Conservation (phyloP, 2,797 vertebrate species). For the Chrosomus eos region DNA sequence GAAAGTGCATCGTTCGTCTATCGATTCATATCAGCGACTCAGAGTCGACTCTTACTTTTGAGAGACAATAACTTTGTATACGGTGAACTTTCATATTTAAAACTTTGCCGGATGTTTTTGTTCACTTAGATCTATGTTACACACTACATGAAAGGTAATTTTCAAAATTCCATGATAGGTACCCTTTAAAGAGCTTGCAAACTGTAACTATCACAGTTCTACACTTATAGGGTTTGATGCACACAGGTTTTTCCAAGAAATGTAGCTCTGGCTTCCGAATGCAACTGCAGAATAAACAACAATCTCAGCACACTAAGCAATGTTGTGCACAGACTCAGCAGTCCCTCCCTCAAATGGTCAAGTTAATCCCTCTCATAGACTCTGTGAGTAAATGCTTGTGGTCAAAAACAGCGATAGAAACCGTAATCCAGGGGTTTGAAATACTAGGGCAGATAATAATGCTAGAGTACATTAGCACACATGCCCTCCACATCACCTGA, state of each 20-base stretch:
- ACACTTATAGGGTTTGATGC: background rate
- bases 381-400: conserved; percentile 31
- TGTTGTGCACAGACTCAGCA: conserved; percentile 39
- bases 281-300: conserved; percentile 23
- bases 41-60: too few species aligned
- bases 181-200: background rate
- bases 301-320: conserved; percentile 28
- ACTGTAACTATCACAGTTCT: conserved; percentile 1
- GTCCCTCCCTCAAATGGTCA: conserved; percentile 47
- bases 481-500: conserved; percentile 18
- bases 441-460: conserved; percentile 58
- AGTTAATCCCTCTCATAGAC: conserved; percentile 61
- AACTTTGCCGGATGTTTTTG: too few species aligned
- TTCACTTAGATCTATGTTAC: too few species aligned
- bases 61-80: too few species aligned
- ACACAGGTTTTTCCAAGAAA: background rate
- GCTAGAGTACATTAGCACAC: conserved; percentile 14
- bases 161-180: too few species aligned
- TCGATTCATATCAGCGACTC: too few species aligned
- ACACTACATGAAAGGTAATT: too few species aligned
- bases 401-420: conserved; percentile 59
- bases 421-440: conserved; percentile 58
- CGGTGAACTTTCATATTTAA: too few species aligned
- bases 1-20: too few species aligned
- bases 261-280: background rate